These are phyloP conservation scores for Pipistrellus pipistrellus DNA, from an alignment of 2,797 vertebrate genomes.

Conservation along the genomic window DNA sequence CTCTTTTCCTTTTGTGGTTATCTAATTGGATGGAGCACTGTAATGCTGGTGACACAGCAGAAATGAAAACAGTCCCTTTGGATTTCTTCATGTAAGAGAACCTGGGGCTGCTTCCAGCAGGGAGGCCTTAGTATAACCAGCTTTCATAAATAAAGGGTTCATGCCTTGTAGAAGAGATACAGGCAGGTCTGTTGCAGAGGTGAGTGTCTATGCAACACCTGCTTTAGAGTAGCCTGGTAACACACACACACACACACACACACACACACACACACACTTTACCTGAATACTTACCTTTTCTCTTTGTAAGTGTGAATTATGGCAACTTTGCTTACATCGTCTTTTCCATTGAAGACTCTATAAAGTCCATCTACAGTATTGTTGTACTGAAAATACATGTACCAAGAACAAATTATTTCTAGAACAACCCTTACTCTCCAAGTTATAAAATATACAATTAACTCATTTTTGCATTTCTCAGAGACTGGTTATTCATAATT, in stretches of 20 bases:
- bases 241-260: background rate
- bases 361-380: conserved; percentile 92
- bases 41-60: background rate
- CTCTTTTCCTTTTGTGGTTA: background rate
- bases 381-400: conserved; percentile 92
- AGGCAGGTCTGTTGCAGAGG: background rate
- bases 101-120: background rate
- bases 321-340: conserved; percentile 91
- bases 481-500: background rate
- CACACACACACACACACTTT: background rate
- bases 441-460: background rate
- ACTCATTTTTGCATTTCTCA: background rate
- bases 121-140: background rate
- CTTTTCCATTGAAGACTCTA: conserved; percentile 92
- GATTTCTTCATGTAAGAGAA: background rate
- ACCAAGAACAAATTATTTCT: conserved; percentile 51
- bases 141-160: background rate
- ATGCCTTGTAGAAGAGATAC: background rate
- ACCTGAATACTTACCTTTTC: conserved; percentile 87
- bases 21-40: background rate
- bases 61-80: background rate
- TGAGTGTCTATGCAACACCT: background rate
- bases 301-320: conserved; percentile 92
- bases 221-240: background rate
- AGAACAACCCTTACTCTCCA: background rate